Percentiles rank a stretch among this genome's conserved stretches.
Conservation (phyloP, 35 echinoderm and acorn worm genomes). For the Eucidaris tribuloides region DNA sequence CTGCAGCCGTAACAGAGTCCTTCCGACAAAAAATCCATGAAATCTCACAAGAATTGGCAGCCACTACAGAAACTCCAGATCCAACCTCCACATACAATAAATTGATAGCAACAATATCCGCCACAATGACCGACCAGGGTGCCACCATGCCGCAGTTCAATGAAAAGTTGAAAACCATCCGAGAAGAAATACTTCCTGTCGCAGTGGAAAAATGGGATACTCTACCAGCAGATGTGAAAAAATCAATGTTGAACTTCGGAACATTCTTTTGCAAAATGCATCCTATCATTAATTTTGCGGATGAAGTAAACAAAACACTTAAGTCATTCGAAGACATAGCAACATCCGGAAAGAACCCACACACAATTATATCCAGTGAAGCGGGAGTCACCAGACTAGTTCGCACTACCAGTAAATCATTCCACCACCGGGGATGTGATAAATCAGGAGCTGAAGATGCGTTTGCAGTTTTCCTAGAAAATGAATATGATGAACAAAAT, state of each 20-base stretch:
- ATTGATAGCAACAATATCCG: neutral
- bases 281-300: conserved; percentile 43
- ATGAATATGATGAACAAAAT: neutral
- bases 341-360: conserved; percentile 5
- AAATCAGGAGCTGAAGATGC: conserved; percentile 33
- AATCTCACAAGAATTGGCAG: neutral
- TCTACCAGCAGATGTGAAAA: neutral
- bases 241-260: neutral
- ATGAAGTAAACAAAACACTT: conserved; percentile 42
- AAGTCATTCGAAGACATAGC: too few species aligned
- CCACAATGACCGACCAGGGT: conserved; percentile 67
- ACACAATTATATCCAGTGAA: too few species aligned
- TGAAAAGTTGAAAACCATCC: neutral
- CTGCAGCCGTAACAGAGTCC: neutral
- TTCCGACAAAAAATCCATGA: neutral
- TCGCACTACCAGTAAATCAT: conserved; percentile 37
- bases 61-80: neutral
- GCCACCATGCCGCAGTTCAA: conserved; percentile 55
- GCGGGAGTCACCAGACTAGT: too few species aligned
- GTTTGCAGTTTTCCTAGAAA: neutral
- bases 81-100: too few species aligned
- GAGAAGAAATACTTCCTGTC: neutral
- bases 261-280: conserved; percentile 66
- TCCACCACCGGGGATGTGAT: conserved; percentile 38
- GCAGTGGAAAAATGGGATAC: conserved; percentile 31